Base-by-base conservation (phyloP, 2,888 invertebrate species). In the Galerucella calmariensis region DNA sequence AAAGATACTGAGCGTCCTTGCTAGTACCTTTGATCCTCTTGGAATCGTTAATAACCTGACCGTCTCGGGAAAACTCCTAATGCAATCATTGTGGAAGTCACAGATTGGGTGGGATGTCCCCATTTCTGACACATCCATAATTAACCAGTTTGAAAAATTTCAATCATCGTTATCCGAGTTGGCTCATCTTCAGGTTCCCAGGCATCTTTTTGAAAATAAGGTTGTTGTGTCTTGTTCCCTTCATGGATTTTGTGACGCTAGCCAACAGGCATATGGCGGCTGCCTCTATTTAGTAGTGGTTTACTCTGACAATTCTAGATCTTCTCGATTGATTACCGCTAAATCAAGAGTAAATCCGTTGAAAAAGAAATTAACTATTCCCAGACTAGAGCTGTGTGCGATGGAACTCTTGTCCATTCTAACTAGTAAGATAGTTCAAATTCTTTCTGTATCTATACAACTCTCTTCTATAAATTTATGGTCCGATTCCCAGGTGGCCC, bases 271-370 rank as follows among this genome's bases (percentile, higher is more conserved):
- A 6, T 41, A 41, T 14, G 62, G 62, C 27, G 27, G 27, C 27
- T 27, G 27, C 27, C 27, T 27, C 20, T 56, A 56, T 56, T 56
- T 56, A 16, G 56, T 56, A 56, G 56, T 2, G n/a, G 16, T 56
- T 56, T 56, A 56, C 56, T 2, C 56, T 16, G 16, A 56, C 56
- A n/a, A 56, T 56, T 56, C 56, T 2, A n/a, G 56, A 16, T 56
- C 56, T 16, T 56, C 56, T 56, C 56, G 56, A 16, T 56, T 56
- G 16, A 16, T 56, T 16, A 8, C 56, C 2, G 16, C 56, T 16
- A 56, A 56, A 16, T 56, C 56, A 2, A 56, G 56, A 56, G 56
- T 56, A 56, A 56, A 56, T 16, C 56, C 56, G n/a, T 16, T 56
- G 8, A 56, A 56, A 56, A 56, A 2, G 14, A 16, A 16, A 56